A percentile compares a stretch with the other conserved stretches of the same genome.
These are phyloP conservation scores for Platygyra sinensis DNA, from an alignment of 64 coral and sea anemone species.

Conservation along the genomic window DNA sequence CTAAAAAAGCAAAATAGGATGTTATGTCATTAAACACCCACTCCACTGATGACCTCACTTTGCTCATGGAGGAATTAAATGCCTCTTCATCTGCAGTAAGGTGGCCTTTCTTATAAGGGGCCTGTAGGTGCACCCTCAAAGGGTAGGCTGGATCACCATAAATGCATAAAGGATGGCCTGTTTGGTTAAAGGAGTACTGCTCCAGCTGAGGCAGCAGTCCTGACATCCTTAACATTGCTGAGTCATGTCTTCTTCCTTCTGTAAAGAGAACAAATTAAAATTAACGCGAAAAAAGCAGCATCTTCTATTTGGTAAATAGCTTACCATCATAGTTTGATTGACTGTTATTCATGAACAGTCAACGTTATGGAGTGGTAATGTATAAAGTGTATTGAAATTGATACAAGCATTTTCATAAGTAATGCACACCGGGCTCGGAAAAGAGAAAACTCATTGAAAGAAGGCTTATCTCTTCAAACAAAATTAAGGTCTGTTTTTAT, in stretches of 20 bases:
- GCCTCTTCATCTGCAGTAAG: slow-evolving; percentile 31
- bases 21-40: slow-evolving; percentile 39
- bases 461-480: neutral
- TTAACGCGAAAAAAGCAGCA: neutral
- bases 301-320: neutral
- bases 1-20: slow-evolving; percentile 23
- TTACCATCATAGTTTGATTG: neutral
- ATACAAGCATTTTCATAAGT: neutral
- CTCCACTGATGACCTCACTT: slow-evolving; percentile 51
- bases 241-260: slow-evolving; percentile 54
- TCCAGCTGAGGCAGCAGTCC: slow-evolving; percentile 33
- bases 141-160: slow-evolving; percentile 57
- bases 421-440: neutral
- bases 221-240: slow-evolving; percentile 50
- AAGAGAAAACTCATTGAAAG: neutral
- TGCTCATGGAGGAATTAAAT: slow-evolving; percentile 57
- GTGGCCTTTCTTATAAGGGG: slow-evolving; percentile 22
- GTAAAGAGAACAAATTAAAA: slow-evolving; percentile 15
- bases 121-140: neutral
- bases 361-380: neutral
- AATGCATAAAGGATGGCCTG: slow-evolving; percentile 38
- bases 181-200: slow-evolving; percentile 29
- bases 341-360: neutral
- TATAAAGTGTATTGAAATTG: neutral
- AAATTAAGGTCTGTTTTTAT: neutral